Evolutionary conservation across 2,797 vertebrate species (phyloP).

Genomic region (Acropternis orthonyx): DNA sequence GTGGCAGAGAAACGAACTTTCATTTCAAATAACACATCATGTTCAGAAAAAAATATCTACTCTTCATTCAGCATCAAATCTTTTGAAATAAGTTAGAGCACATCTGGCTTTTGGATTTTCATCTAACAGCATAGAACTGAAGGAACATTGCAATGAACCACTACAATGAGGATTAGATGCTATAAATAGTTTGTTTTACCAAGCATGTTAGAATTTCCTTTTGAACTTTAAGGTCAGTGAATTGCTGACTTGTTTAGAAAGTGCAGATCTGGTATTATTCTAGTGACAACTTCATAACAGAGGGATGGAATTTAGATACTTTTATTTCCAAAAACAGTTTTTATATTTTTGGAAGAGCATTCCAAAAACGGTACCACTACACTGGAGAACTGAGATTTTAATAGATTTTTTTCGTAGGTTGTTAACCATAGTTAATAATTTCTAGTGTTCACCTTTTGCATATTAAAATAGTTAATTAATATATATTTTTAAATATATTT

Average conservation of each 20-base stretch:
- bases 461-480: neutral
- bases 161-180: neutral
- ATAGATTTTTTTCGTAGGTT: neutral
- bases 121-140: neutral
- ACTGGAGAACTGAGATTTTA: neutral
- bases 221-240: conserved; percentile 29
- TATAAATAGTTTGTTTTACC: neutral
- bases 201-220: neutral
- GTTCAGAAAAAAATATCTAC: neutral
- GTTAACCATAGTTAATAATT: neutral
- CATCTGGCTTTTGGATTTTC: neutral
- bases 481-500: neutral
- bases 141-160: neutral
- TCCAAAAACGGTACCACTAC: neutral
- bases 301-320: neutral
- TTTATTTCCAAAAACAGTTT: neutral
- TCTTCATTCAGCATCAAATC: neutral
- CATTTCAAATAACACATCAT: neutral
- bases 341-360: neutral
- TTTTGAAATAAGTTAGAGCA: neutral
- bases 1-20: neutral
- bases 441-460: neutral
- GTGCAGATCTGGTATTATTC: neutral
- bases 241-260: neutral
- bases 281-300: neutral